Base-by-base conservation (phyloP, 2,888 invertebrate species). In the Plebejus anna region DNA sequence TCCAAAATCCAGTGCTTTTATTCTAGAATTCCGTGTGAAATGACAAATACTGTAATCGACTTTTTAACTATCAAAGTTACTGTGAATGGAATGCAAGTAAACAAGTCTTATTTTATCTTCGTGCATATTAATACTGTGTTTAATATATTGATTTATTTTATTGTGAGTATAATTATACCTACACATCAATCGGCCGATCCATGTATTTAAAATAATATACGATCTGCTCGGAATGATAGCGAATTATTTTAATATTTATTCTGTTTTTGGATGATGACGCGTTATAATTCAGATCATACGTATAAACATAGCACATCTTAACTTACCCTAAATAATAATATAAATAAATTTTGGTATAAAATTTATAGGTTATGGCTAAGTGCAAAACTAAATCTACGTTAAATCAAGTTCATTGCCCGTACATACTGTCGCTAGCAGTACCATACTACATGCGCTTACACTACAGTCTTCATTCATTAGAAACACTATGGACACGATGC, bases 331-430 rank as follows among this genome's bases (percentile, higher is more conserved):
- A 75, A 75, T 32, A 77, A 78, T 80, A 80, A 79, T 79, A 81
- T 83, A 83, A 83, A 82, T 82, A 82, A 81, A 83, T 80, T 81
- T 82, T 82, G 83, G 82, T 83, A 81, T 81, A 81, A 82, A 80
- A 81, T 79, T 76, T 80, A 75, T 78, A 77, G 78, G 77, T 76
- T 79, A 80, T 80, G 79, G 79, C 79, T 81, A 81, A 78, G 79
- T 80, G 81, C 81, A 76, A 76, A 78, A 78, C 75, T 80, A 78
- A 78, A 57, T 76, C 75, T 76, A 76, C 42, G n/a, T 78, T 76
- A 77, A 70, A 73, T 76, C 13, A 57, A 70, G 75, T 78, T 70
- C 55, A 28, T 55, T 71, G 70, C 36, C 57, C 71, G 51, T 32
- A 55, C 66, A 70, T 76, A 73, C 73, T 51, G 73, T 51, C 73